Base-by-base conservation (phyloP, 2,888 invertebrate genomes). In the Chrysina gloriosa region DNA sequence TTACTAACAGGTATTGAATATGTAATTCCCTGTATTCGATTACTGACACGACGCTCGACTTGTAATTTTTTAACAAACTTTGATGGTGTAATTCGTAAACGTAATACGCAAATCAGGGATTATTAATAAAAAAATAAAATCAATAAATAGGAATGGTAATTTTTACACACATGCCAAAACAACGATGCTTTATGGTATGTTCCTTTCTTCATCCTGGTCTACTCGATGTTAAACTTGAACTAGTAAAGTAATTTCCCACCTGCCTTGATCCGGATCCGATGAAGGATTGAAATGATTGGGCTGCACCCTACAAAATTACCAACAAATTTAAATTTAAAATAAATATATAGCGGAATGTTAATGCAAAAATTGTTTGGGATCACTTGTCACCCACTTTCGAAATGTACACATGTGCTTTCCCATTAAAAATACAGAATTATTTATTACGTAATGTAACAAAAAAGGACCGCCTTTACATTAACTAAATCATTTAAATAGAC, bases 251-350 rank as follows among this genome's bases (percentile, higher is more conserved):
- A 70, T 86, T 86, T 1, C 85, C 83, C 4, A 86, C 85, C 1
- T 83, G 84, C 68, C 85, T 80, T 72, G 87, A 86, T 34, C 88
- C 88, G 2, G 87, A 86, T 69, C 86, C 84, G 69, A 90, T 86
- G 71, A 91, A 88, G 68, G 85, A 88, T 81, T 91, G 91, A 73
- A 92, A 88, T 19, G 90, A 89, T 76, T 89, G 88, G 19, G 91
- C 90, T 73, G 92, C 92, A 75, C 91, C 91, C 92, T 92, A 86
- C 56, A 87, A 86, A 74, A 73, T 67, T 69, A 34, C 14, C 19
- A 9, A 19, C 9, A 45, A 21, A 11, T 42, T 42, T 42, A 14
- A 42, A 42, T 42, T 42, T 7, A 21, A 45, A 21, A 21, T 21
- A 45, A 45, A 45, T 21, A 9, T 19, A 45, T 21, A 19, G 19